Evolutionary conservation across 1,140 invertebrate genomes (phyloP).

Genomic region (Penaeus japonicus): DNA sequence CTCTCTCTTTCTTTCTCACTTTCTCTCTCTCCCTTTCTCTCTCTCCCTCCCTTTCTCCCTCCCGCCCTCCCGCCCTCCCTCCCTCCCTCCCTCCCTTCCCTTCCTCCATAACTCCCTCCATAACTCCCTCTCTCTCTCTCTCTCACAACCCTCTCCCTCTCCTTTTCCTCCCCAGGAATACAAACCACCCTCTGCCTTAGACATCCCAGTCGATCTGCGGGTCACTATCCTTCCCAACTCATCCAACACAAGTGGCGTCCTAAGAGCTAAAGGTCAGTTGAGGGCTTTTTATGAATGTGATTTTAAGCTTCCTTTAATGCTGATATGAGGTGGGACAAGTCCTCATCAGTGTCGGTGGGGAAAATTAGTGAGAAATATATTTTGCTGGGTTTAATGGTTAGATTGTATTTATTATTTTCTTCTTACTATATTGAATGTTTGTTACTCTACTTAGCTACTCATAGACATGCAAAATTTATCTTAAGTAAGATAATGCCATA

Average conservation of each 20-base stretch:
- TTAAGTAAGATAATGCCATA: not conserved
- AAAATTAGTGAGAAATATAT: too few species aligned
- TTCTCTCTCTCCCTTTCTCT: not conserved
- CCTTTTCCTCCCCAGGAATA: slow-evolving; percentile 69
- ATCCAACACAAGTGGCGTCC: slow-evolving; percentile 74
- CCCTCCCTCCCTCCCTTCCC: not conserved
- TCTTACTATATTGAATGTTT: not conserved
- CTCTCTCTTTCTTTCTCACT: too few species aligned
- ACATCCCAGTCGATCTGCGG: slow-evolving; percentile 85
- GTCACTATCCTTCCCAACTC: slow-evolving; percentile 76
- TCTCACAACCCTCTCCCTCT: not conserved
- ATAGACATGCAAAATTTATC: not conserved
- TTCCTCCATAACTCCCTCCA: too few species aligned
- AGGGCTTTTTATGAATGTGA: not conserved
- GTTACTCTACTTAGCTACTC: not conserved
- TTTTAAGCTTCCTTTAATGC: not conserved
- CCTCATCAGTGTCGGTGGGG: not conserved
- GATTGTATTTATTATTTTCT: too few species aligned
- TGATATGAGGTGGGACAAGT: not conserved
- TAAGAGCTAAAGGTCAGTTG: slow-evolving; percentile 78
- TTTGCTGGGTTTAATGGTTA: too few species aligned
- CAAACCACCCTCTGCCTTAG: slow-evolving; percentile 81
- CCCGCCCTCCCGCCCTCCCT: too few species aligned
- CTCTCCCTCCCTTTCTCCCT: not conserved
- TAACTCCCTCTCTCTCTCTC: not conserved